Evolutionary conservation across 2,797 vertebrate species (phyloP).

Genomic region (Melanotaenia nigrans): DNA sequence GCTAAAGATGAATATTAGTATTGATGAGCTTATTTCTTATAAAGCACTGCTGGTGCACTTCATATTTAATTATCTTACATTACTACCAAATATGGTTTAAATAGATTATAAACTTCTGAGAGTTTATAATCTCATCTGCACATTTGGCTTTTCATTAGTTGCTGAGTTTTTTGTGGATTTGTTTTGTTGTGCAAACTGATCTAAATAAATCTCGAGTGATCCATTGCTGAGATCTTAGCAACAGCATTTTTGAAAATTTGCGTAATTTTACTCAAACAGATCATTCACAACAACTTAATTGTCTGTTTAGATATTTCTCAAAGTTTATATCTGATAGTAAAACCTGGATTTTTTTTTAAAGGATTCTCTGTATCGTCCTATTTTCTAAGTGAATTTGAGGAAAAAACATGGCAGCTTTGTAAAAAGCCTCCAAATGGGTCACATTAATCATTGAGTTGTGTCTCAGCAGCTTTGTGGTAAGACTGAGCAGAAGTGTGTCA

Average conservation of each 20-base stretch:
- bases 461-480: conserved; percentile 34
- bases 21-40: neutral
- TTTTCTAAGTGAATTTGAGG: neutral
- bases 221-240: neutral
- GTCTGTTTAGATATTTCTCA: neutral
- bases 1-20: conserved; percentile 31
- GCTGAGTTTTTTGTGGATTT: neutral
- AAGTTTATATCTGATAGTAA: neutral
- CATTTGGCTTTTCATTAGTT: neutral
- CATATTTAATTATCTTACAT: neutral
- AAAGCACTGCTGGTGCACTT: conserved; percentile 10
- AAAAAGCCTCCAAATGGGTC: conserved; percentile 15
- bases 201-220: neutral
- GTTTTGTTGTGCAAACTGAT: neutral
- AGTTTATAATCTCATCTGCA: neutral
- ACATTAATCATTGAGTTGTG: conserved; percentile 19
- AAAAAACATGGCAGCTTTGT: neutral
- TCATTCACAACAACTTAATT: neutral
- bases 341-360: conserved; percentile 1
- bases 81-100: neutral
- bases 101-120: neutral
- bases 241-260: neutral
- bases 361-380: neutral
- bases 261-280: neutral
- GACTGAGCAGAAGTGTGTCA: conserved; percentile 45